Evolutionary conservation across 37 sponge, comb jelly and placozoan genomes (phyloP), one percentile per base, ranked within the genome.

Genomic region (Cliona cf. orientalis): DNA sequence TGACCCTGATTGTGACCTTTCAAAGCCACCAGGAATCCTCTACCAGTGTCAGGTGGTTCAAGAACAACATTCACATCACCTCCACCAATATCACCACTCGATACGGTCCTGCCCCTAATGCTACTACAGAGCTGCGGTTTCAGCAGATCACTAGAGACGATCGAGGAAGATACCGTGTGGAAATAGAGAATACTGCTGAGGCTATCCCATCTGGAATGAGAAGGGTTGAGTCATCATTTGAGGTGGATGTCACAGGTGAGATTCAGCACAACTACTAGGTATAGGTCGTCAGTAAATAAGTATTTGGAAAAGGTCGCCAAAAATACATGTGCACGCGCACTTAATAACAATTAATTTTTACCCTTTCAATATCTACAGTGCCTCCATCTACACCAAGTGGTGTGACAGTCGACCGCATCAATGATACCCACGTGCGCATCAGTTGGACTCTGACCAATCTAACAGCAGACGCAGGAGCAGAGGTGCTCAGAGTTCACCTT

Each of bases 361-460:
- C 66, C 4, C 66, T 29, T 34, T 65, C 66, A n/a, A 4, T 65
- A n/a, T 5, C 22, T 9, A 3, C 66, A 65, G 66, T 33, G 2
- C 36, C 36, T 9, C 66, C 66, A 34, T 21, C 66, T 32, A 1
- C 19, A 34, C 66, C 66, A 29, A 31, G 19, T 32, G 17, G 17
- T 65, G 34, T 65, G 34, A 33, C 19, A 21, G 66, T 65, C 2
- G 3, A 3, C 23, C 3, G 26, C 59, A 58, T 5, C 59, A 65
- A n/a, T 5, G 32, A 29, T 29, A 31, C 66, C 6, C 66, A 32
- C 1, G 66, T 32, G 36, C 2, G 35, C 2, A 32, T 65, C 66
- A 65, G 35, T 34, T 65, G 66, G 66, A 34, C 36, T 65, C 66
- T 65, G 66, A 65, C 66, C 35, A 5, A 65, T 65, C 34, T 31